Evolutionary conservation across 2,797 vertebrate species (phyloP), one percentile per base, ranked within the genome.

Genomic region (Acanthiza pusilla): DNA sequence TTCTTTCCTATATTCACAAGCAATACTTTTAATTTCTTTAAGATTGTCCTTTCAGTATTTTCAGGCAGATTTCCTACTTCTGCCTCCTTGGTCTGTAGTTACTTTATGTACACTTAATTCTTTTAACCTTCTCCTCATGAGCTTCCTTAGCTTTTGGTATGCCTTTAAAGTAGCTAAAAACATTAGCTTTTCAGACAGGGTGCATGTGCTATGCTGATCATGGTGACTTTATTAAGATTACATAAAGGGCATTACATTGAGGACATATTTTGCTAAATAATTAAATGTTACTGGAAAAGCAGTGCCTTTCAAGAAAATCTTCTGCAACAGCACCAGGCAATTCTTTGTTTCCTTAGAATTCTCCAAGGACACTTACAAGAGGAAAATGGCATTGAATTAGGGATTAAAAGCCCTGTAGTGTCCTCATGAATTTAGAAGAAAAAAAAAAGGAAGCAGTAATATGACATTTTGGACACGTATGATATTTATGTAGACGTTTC

Each of bases 151-250:
- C 27, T 80, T 91, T 88, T 68, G 32, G 5, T 66, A 29, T 72
- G 58, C 50, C 68, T 85, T 72, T 43, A 48, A 84, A 78, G 62
- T 20, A 78, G 51, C 67, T 82, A 38, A 90, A 79, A 72, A 22
- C 38, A 61, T 84, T n/a, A 80, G 63, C 61, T 77, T 85, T 81
- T 85, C 74, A 65, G 75, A 57, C 47, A 82, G 57, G 60, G 60
- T 87, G 48, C 47, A 43, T 15, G 30, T 68, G 70, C 73, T 70
- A 30, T 5, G 1, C 62, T 78, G 71, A 53, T 68, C 74, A 63
- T 48, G 61, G 75, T 72, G 88, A 87, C 91, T 94, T 94, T 91
- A 86, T 91, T 85, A 93, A 85, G 87, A 83, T 81, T 77, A 92
- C 65, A 76, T 73, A 88, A 94, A 94, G 70, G 51, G 48, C 79